phyloP scores from a whole-genome alignment of 2,888 invertebrate genomes.

The Caenorhabditis angaria region DNA sequence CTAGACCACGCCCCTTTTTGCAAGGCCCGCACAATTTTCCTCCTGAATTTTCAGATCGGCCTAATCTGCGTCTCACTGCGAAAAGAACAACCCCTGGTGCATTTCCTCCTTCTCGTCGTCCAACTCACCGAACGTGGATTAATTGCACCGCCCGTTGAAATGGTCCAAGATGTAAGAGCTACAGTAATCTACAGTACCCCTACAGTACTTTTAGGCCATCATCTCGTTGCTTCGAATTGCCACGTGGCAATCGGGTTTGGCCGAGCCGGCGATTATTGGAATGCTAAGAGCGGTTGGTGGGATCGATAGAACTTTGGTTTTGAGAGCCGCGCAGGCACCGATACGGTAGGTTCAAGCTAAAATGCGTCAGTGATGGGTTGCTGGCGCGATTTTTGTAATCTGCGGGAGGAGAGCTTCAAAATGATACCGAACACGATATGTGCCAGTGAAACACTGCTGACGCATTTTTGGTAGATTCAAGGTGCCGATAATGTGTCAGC shows the following conservation, averaged over 20 bases:
- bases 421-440: no score
- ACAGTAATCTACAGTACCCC: no score
- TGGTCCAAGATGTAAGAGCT: slow-evolving; percentile 38
- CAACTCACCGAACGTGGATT: slow-evolving; percentile 35
- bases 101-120: slow-evolving; percentile 37
- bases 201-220: slow-evolving; percentile 9
- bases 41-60: slow-evolving; percentile 37
- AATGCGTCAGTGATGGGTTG: no score
- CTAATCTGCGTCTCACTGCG: slow-evolving; percentile 36
- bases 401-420: no score
- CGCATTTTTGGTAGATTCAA: no score
- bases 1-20: background rate
- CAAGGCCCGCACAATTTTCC: background rate
- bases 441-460: no score
- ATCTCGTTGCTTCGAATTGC: slow-evolving; percentile 28
- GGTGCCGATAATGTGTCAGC: no score
- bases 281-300: slow-evolving; percentile 24
- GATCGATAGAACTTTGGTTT: slow-evolving; percentile 26
- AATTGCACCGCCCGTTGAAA: slow-evolving; percentile 39
- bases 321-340: slow-evolving; percentile 37
- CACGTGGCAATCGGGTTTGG: slow-evolving; percentile 20
- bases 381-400: no score
- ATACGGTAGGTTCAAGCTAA: slow-evolving; percentile 12
- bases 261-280: slow-evolving; percentile 34
- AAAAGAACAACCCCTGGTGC: slow-evolving; percentile 25